These are phyloP conservation scores for Felis catus DNA, from an alignment of 2,113 vertebrate species.

Conservation along the genomic window F.catus_Fca126_mat1.0 CM031424.1:84133001-84133500, in stretches of 20 bases:
- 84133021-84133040: not conserved
- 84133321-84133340: not conserved
- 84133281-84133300: not conserved
- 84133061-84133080: not conserved
- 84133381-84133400: not conserved
- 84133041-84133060: not conserved
- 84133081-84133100: not conserved
- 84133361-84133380: no score
- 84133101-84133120: not conserved
- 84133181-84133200: not conserved
- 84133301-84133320: accelerated
- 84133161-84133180: not conserved
- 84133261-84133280: not conserved
- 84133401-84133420: not conserved
- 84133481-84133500: not conserved
- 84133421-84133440: not conserved
- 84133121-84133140: not conserved
- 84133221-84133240: not conserved
- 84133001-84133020: not conserved
- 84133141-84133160: not conserved
- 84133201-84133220: not conserved
- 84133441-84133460: not conserved
- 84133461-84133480: not conserved
- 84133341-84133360: no score
- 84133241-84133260: not conserved